Evolutionary conservation across 2,113 vertebrate species (phyloP).

Genomic region (human): GRCh38 chr9:100785501-100786000

Average conservation of each 20-base stretch:
- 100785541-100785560: neutral
- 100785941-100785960: slow-evolving; percentile 45
- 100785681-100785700: neutral
- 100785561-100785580: neutral
- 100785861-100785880: neutral
- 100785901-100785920: slow-evolving; percentile 42
- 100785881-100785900: neutral
- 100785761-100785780: slow-evolving; percentile 39
- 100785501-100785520: neutral
- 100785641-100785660: slow-evolving; percentile 5
- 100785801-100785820: neutral
- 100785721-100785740: neutral
- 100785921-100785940: slow-evolving; percentile 37
- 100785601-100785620: slow-evolving; percentile 15
- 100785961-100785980: slow-evolving; percentile 35
- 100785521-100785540: neutral
- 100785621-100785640: neutral
- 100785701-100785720: neutral
- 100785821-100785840: slow-evolving; percentile 29
- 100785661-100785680: neutral
- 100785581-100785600: slow-evolving; percentile 35
- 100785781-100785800: neutral
- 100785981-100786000: neutral
- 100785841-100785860: neutral
- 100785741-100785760: slow-evolving; percentile 44